Percentiles rank a stretch among this genome's conserved stretches.
These are phyloP conservation scores for Achlya flavicornis DNA, from an alignment of 2,888 invertebrate genomes.

Conservation along the genomic window DNA sequence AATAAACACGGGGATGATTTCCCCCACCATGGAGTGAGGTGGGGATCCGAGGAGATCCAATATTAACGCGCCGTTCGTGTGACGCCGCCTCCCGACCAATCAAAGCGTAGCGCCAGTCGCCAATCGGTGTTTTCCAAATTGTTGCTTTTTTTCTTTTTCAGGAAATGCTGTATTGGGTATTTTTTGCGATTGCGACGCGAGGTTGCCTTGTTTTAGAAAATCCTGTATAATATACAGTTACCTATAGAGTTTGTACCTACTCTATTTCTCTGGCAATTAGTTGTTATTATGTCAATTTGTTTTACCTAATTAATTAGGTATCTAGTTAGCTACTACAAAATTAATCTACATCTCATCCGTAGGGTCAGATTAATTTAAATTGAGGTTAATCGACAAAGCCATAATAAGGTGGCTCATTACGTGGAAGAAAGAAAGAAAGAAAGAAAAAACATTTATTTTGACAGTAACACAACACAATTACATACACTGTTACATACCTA, in stretches of 20 bases:
- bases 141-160: slow-evolving; percentile 57
- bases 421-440: no score
- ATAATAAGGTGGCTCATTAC: no score
- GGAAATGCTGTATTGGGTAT: slow-evolving; percentile 58
- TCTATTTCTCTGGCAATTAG: not conserved
- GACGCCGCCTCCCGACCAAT: slow-evolving; percentile 72
- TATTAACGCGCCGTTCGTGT: slow-evolving; percentile 32
- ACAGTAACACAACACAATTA: no score
- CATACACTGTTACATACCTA: no score
- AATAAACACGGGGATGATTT: slow-evolving; percentile 80
- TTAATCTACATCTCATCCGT: no score
- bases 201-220: slow-evolving; percentile 29
- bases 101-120: slow-evolving; percentile 33
- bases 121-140: slow-evolving; percentile 56
- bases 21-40: slow-evolving; percentile 58
- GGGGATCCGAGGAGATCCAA: slow-evolving; percentile 58
- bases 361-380: no score
- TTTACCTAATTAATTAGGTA: not conserved
- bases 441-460: no score
- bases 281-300: no score
- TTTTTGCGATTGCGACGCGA: slow-evolving; percentile 57
- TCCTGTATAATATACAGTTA: not conserved
- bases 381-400: no score
- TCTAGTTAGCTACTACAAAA: no score
- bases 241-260: not conserved